phyloP scores from a whole-genome alignment of 1,140 invertebrate genomes.

The Portunus trituberculatus region DNA sequence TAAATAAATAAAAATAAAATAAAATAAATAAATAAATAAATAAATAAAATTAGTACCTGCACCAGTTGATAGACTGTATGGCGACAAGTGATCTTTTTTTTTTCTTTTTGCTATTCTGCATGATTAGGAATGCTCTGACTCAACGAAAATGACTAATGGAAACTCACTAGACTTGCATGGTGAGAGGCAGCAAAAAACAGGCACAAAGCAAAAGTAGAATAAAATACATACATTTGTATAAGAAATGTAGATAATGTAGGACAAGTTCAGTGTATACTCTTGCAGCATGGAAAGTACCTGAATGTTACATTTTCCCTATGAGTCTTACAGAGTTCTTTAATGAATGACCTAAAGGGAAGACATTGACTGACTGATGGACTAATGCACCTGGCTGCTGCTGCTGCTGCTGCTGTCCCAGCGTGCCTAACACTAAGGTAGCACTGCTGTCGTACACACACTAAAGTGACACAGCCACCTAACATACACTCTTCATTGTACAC shows the following conservation, averaged over 20 bases:
- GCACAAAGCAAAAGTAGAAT: background rate
- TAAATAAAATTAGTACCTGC: too few relatives aligned
- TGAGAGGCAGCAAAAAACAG: too few relatives aligned
- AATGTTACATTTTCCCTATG: background rate
- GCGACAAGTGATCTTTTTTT: too few relatives aligned
- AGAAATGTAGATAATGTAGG: background rate
- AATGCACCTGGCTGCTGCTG: background rate
- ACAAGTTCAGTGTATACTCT: background rate
- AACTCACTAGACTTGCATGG: too few relatives aligned
- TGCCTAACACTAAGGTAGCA: background rate
- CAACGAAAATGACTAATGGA: too few relatives aligned
- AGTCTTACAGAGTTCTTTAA: background rate
- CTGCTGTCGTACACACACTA: background rate
- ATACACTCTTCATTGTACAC: background rate
- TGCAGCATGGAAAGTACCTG: background rate
- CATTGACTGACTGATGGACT: constrained; percentile 21
- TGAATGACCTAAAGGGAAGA: constrained; percentile 12
- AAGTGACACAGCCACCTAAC: background rate
- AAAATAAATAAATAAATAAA: too few relatives aligned
- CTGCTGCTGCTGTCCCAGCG: background rate
- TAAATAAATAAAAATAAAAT: too few relatives aligned
- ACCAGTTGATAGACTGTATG: too few relatives aligned
- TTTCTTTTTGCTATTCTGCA: too few relatives aligned
- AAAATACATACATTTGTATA: background rate
- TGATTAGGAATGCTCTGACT: too few relatives aligned